Percentiles rank a stretch among this genome's conserved stretches.
phyloP scores from a whole-genome alignment of 2,797 vertebrate genomes.

The Hapalemur alaotrensis region DNA sequence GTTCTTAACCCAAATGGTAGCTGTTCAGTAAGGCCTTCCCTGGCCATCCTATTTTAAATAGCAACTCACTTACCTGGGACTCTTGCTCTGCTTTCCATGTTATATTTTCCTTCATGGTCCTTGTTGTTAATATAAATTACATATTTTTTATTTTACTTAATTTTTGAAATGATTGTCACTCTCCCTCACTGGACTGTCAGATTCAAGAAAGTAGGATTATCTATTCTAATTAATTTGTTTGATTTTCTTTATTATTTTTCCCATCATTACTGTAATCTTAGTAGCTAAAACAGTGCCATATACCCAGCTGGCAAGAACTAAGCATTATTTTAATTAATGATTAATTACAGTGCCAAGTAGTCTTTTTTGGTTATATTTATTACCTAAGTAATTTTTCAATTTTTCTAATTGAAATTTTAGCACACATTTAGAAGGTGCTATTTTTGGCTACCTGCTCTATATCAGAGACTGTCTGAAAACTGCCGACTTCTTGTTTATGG shows the following conservation, averaged over 20 bases:
- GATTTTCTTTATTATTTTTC: neutral
- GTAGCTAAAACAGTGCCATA: neutral
- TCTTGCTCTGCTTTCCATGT: neutral
- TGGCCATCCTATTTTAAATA: neutral
- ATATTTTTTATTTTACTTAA: neutral
- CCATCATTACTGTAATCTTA: neutral
- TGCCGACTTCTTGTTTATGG: neutral
- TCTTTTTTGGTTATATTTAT: neutral
- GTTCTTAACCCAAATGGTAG: neutral
- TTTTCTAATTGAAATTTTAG: conserved; percentile 27
- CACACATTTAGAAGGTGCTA: neutral
- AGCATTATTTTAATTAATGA: conserved; percentile 20
- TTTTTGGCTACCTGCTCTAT: neutral
- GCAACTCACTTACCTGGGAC: neutral
- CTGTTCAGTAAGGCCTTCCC: neutral
- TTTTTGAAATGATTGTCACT: neutral
- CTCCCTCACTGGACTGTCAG: neutral
- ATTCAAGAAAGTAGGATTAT: neutral
- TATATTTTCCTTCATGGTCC: neutral
- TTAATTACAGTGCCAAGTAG: neutral
- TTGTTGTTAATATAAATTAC: neutral
- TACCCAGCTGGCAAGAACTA: neutral
- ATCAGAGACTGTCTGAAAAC: neutral
- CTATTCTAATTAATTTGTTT: neutral
- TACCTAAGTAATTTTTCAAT: neutral